A percentile compares a stretch with the other conserved stretches of the same genome.
phyloP scores from a whole-genome alignment of 2,797 vertebrate species.

The Pristis pectinata region DNA sequence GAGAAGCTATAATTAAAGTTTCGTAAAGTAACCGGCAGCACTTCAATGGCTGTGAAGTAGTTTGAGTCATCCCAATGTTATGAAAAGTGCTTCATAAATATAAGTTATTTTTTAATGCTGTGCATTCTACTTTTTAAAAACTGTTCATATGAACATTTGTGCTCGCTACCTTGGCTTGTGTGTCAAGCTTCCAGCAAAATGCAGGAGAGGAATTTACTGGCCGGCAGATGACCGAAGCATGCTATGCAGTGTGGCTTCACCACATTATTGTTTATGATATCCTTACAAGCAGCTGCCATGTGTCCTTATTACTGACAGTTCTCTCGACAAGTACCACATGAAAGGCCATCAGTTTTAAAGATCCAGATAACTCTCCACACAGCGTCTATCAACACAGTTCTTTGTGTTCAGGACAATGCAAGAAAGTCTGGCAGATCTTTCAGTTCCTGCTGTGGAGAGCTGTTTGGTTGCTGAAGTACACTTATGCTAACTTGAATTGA shows the following conservation, averaged over 20 bases:
- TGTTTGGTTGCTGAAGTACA: slow-evolving; percentile 66
- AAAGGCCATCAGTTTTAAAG: slow-evolving; percentile 55
- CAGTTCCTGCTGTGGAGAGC: slow-evolving; percentile 57
- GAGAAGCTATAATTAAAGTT: neutral
- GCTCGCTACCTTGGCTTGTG: neutral
- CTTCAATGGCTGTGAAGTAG: neutral
- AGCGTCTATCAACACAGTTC: slow-evolving; percentile 49
- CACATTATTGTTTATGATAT: neutral
- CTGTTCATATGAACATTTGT: neutral
- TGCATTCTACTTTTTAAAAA: neutral
- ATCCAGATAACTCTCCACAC: slow-evolving; percentile 50
- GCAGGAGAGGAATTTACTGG: neutral
- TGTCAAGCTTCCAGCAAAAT: neutral
- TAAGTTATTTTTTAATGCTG: neutral
- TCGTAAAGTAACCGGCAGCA: neutral
- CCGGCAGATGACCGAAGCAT: neutral
- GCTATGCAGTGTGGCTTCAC: slow-evolving; percentile 7
- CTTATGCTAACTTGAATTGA: slow-evolving; percentile 79
- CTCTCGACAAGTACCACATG: slow-evolving; percentile 34
- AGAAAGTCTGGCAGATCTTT: slow-evolving; percentile 59
- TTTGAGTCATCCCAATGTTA: neutral
- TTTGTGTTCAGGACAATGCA: slow-evolving; percentile 65
- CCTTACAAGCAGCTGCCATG: slow-evolving; percentile 23
- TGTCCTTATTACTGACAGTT: slow-evolving; percentile 32
- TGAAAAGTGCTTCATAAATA: neutral